A percentile compares a stretch with the other conserved stretches of the same genome.
Conservation (phyloP, 2,113 vertebrate genomes). For the Pygoscelis antarcticus region DNA sequence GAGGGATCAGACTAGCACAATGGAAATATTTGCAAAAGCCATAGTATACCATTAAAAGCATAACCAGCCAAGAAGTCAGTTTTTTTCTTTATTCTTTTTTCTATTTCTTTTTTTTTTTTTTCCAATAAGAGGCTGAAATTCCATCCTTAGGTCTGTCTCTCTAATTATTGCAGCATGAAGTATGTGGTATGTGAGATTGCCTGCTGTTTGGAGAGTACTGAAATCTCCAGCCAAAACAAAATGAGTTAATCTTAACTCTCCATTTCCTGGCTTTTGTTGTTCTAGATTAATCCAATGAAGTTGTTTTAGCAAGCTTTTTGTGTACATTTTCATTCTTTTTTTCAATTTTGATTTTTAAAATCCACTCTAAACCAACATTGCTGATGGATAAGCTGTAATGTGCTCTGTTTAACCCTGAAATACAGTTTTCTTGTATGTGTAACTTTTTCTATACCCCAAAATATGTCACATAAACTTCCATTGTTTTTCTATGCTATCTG, state of each 20-base stretch:
- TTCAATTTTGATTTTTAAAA: background rate
- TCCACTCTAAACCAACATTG: background rate
- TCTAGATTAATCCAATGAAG: background rate
- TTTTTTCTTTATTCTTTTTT: background rate
- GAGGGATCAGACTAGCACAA: background rate
- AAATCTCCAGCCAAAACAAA: background rate
- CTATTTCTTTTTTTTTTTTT: background rate
- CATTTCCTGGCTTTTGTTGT: background rate
- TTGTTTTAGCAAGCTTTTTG: background rate
- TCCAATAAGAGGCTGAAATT: background rate
- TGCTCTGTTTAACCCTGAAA: background rate
- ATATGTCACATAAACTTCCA: background rate
- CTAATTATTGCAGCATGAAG: background rate
- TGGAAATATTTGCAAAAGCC: background rate
- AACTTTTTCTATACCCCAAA: background rate
- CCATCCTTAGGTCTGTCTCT: background rate
- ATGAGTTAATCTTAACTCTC: background rate
- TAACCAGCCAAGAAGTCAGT: background rate
- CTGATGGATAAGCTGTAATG: background rate
- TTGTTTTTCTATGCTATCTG: background rate
- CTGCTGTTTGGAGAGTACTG: background rate
- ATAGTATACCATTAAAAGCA: background rate
- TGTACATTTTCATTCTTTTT: background rate
- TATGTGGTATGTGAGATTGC: background rate
- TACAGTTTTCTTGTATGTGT: background rate